Percentiles rank a stretch among this genome's conserved stretches.
These are phyloP conservation scores for Spilosoma lubricipeda DNA, from an alignment of 2,888 invertebrate species.

Conservation along the genomic window DNA sequence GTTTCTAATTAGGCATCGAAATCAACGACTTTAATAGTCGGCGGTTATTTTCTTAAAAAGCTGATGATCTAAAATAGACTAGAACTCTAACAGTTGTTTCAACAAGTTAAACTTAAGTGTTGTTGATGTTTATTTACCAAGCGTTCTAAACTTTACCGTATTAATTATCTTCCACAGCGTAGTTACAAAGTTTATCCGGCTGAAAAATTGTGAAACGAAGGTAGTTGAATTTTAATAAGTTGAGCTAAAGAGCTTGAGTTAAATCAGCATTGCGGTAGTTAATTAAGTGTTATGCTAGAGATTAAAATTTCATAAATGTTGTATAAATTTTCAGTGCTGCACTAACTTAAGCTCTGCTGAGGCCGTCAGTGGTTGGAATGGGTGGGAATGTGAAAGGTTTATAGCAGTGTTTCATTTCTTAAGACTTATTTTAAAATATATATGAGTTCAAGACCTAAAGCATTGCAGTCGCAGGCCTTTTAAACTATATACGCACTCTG, in stretches of 20 bases:
- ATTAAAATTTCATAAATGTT: constrained; percentile 2
- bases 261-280: constrained; percentile 4
- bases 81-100: not conserved
- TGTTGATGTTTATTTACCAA: constrained; percentile 9
- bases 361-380: not conserved
- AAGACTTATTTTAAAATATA: no score
- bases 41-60: not conserved
- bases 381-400: no score
- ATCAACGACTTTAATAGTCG: no score
- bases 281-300: constrained; percentile 10
- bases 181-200: constrained; percentile 5
- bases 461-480: no score
- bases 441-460: no score
- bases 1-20: no score
- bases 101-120: not conserved
- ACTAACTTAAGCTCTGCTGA: not conserved
- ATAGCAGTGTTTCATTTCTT: no score
- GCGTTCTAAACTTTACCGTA: not conserved
- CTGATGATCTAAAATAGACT: not conserved
- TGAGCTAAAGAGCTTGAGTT: constrained; percentile 14
- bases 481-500: no score
- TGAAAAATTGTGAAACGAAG: constrained; percentile 16
- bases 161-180: constrained; percentile 1
- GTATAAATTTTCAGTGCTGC: not conserved
- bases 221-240: constrained; percentile 18